Conservation (phyloP, 2,113 vertebrate species). For the Chloropsis hardwickii region DNA sequence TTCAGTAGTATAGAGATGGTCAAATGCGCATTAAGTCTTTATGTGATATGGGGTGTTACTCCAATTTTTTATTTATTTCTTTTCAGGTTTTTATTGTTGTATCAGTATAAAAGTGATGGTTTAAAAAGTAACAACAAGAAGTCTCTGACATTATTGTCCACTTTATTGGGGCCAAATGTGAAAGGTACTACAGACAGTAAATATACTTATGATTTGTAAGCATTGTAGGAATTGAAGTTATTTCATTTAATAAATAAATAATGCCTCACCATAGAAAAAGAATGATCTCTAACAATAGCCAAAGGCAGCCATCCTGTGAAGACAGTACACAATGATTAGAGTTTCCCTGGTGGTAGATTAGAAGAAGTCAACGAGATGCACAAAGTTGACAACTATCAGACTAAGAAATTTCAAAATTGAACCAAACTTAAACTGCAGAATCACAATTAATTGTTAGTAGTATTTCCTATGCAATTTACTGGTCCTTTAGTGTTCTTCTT, state of each 20-base stretch:
- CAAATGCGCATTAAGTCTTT: background rate
- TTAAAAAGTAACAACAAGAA: background rate
- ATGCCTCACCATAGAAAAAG: background rate
- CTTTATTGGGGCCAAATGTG: background rate
- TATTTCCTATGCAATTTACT: background rate
- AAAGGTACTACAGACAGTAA: background rate
- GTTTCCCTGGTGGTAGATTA: background rate
- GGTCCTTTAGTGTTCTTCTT: background rate
- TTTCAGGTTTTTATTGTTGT: background rate
- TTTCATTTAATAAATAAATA: background rate
- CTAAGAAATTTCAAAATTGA: background rate
- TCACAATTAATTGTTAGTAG: background rate
- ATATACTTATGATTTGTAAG: background rate
- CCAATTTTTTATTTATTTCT: background rate
- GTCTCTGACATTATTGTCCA: background rate
- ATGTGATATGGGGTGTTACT: background rate
- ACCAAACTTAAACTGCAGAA: background rate
- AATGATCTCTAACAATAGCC: background rate
- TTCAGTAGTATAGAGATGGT: background rate
- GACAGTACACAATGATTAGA: rapidly evolving
- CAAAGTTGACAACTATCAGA: background rate
- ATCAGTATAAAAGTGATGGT: background rate
- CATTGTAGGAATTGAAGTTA: background rate
- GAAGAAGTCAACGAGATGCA: background rate
- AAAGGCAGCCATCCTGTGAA: background rate